Base-by-base conservation (phyloP, 2,113 vertebrate genomes). In the Phaethon lepturus region DNA sequence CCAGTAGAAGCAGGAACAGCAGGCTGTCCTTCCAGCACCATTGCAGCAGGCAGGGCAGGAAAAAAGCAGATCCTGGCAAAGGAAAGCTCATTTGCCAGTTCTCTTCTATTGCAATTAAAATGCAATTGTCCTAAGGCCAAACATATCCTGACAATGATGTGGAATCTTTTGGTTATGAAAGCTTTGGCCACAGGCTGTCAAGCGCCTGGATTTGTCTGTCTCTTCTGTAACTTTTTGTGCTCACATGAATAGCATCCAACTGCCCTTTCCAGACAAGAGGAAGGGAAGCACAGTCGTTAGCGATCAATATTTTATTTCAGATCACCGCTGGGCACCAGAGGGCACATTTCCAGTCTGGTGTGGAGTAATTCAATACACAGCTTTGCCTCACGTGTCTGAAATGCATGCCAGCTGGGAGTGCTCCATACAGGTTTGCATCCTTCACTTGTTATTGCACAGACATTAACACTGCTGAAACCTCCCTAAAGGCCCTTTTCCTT, bases 221-320 rank as follows among this genome's bases (percentile, higher is more conserved):
- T 81, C 38, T 50, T 62, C 47, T 68, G 33, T n/a, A 42, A n/a
- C 45, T 63, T 77, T 95, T 52, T 76, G 17, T 87, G 63, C 49
- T 82, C 50, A 13, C 45, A 56, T 10, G 16, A 77, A 75, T 31
- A 83, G 52, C 91, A 62, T 69, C 77, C 62, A 78, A 2, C 58
- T 40, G 86, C 77, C 56, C 77, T 94, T 95, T 85, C 42, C 77
- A 82, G 91, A 82, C 0, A 0, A 75, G 64, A 88, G 47, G 79
- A 90, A 77, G 52, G 60, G 40, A 92, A 94, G 83, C 68, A 23
- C 35, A 35, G 73, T 81, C 23, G 8, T 75, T 22, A 84, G 56
- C 19, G 42, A 95, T 97, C 96, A 82, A 95, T 96, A 95, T 94
- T 95, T 95, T 88, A 96, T 95, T 97, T 81, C 56, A 82, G 86